Evolutionary conservation across 2,888 invertebrate species (phyloP).

Genomic region (Philaethria dido): DNA sequence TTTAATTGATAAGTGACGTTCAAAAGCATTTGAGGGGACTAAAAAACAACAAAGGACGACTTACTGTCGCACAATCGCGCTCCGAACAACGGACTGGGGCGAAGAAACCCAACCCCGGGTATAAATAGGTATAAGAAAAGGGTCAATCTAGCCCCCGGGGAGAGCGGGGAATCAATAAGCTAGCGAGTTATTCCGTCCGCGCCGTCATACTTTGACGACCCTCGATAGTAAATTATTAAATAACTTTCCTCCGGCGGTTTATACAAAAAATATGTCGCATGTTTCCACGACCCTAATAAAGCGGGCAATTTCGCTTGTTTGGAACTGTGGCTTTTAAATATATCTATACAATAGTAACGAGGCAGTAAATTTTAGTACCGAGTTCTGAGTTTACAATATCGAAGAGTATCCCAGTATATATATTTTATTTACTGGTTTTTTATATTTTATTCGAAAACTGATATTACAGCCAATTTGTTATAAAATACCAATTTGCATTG

Average conservation of each 20-base stretch:
- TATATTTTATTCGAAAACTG: neutral
- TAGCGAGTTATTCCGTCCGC: constrained; percentile 36
- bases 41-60: constrained; percentile 44
- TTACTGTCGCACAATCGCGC: constrained; percentile 44
- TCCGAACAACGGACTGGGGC: constrained; percentile 36
- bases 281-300: constrained; percentile 30
- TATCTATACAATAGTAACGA: neutral
- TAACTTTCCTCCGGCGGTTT: constrained; percentile 35
- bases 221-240: constrained; percentile 43
- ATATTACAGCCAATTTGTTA: neutral
- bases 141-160: constrained; percentile 56
- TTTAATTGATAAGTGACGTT: constrained; percentile 39
- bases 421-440: neutral
- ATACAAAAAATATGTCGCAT: constrained; percentile 28
- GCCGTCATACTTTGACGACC: constrained; percentile 38
- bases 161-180: constrained; percentile 36
- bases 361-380: constrained; percentile 13
- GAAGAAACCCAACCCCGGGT: constrained; percentile 53
- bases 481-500: neutral
- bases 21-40: constrained; percentile 22
- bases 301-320: constrained; percentile 19
- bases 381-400: constrained; percentile 8
- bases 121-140: constrained; percentile 63
- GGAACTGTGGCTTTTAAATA: constrained; percentile 9
- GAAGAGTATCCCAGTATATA: neutral